A percentile compares a stretch with the other conserved stretches of the same genome.
Evolutionary conservation across 2,888 invertebrate genomes (phyloP).

Genomic region (Alentia gelatinosa): DNA sequence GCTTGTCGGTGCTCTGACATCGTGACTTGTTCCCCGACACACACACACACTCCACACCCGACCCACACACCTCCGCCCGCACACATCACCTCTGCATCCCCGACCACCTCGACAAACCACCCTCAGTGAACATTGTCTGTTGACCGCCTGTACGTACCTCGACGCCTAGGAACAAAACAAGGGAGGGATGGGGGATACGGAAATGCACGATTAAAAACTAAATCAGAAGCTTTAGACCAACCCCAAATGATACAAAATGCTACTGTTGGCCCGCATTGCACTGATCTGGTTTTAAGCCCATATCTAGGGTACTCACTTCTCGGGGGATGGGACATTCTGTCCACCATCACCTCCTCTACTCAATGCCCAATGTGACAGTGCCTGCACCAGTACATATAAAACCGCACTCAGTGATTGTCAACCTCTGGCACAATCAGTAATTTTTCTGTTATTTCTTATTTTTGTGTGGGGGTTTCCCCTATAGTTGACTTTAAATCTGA

Average conservation of each 20-base stretch:
- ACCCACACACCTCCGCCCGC: not conserved
- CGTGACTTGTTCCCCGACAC: not conserved
- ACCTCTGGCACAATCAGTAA: not conserved
- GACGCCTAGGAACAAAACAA: not conserved
- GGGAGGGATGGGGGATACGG: not conserved
- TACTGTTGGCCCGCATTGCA: not conserved
- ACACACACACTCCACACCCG: not conserved
- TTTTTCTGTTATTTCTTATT: no score
- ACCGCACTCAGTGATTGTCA: slow-evolving; percentile 9
- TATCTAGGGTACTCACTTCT: no score
- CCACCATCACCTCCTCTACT: no score
- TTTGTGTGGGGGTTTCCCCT: not conserved
- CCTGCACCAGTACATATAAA: not conserved
- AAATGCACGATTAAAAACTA: no score
- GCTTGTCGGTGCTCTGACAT: not conserved
- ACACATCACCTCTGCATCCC: not conserved
- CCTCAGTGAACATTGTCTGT: not conserved
- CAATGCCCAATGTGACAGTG: not conserved
- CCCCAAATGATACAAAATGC: not conserved
- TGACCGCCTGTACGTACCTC: not conserved
- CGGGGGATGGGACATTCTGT: no score
- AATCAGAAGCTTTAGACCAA: no score
- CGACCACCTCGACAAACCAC: not conserved
- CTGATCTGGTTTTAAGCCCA: not conserved
- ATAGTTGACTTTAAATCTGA: not conserved